Evolutionary conservation across 2,113 vertebrate species (phyloP).

Genomic region (Pleuronectes platessa): DNA sequence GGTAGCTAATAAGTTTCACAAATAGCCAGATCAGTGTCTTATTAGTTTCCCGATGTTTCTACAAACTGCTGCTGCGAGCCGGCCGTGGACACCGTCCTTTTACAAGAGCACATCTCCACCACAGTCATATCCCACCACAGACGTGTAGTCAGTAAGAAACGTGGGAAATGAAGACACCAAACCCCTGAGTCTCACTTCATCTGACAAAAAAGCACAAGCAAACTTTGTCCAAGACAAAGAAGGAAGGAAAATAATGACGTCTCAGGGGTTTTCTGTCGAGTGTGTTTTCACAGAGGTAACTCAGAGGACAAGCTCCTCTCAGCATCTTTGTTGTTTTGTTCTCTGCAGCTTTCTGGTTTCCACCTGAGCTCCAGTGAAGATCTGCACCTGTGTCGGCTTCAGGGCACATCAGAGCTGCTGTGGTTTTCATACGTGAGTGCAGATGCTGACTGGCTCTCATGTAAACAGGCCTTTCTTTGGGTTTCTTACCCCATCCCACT

Average conservation of each 20-base stretch:
- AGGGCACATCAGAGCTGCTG: background rate
- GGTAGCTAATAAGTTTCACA: background rate
- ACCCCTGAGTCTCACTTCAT: conserved; percentile 50
- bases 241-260: conserved; percentile 67
- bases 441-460: conserved; percentile 12
- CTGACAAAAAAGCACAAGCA: conserved; percentile 51
- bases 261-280: conserved; percentile 56
- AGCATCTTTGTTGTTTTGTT: conserved; percentile 1
- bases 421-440: background rate
- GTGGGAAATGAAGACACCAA: conserved; percentile 63
- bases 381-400: conserved; percentile 14
- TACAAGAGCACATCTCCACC: background rate
- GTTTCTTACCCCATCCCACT: background rate
- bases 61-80: background rate
- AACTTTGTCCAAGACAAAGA: conserved; percentile 68
- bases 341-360: conserved; percentile 7
- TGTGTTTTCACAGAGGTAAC: conserved; percentile 66
- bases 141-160: conserved; percentile 53
- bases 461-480: background rate
- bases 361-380: conserved; percentile 26
- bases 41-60: too few species aligned
- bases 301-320: conserved; percentile 65
- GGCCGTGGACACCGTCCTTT: background rate
- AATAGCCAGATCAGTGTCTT: background rate
- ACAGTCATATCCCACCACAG: conserved; percentile 33